Evolutionary conservation across 2,113 vertebrate species (phyloP).

Genomic region (Myodes glareolus): DNA sequence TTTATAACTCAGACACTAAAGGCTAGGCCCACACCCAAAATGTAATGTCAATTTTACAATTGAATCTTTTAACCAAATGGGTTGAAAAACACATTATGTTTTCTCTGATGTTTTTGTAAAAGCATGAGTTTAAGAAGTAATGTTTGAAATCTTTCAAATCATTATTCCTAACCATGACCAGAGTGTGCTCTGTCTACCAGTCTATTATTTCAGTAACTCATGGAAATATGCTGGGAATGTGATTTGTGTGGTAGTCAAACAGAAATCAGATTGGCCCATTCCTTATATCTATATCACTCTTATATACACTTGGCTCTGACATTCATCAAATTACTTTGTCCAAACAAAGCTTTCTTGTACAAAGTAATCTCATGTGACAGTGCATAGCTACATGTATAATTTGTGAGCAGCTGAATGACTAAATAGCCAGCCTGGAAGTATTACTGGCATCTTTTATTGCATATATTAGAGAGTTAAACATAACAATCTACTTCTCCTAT

Average conservation of each 20-base stretch:
- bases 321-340: conserved; percentile 74
- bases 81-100: background rate
- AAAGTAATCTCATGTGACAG: conserved; percentile 76
- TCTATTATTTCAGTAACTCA: conserved; percentile 28
- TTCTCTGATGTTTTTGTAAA: background rate
- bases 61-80: background rate
- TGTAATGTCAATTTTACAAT: background rate
- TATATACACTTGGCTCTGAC: conserved; percentile 71
- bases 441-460: conserved; percentile 79
- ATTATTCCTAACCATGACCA: conserved; percentile 52
- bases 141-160: conserved; percentile 46
- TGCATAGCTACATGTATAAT: conserved; percentile 68
- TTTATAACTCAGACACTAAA: background rate
- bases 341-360: conserved; percentile 77
- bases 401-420: conserved; percentile 78
- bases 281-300: conserved; percentile 63
- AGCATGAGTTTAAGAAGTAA: background rate
- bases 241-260: conserved; percentile 68
- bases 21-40: background rate
- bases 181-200: conserved; percentile 22
- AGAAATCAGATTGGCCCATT: conserved; percentile 68
- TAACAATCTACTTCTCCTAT: conserved; percentile 77
- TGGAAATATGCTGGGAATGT: conserved; percentile 59
- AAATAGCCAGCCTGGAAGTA: conserved; percentile 76
- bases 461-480: conserved; percentile 82